Evolutionary conservation across 2,888 invertebrate genomes (phyloP).

Genomic region (Charanyca ferruginea): DNA sequence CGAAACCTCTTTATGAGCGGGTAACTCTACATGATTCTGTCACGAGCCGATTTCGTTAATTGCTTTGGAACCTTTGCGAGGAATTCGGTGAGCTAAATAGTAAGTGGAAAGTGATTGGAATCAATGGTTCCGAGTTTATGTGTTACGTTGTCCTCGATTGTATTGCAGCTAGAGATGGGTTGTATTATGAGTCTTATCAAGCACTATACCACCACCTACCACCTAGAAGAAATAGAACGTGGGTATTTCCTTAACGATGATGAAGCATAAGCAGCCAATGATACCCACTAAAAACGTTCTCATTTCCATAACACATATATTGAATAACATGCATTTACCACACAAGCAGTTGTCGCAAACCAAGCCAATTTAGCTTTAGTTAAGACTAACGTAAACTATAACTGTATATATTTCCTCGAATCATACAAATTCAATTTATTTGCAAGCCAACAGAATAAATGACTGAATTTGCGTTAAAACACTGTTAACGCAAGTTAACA

Average conservation of each 20-base stretch:
- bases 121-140: slow-evolving; percentile 15
- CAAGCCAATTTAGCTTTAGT: slow-evolving; percentile 24
- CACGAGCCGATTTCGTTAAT: slow-evolving; percentile 71
- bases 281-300: neutral
- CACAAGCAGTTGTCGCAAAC: slow-evolving; percentile 13
- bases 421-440: slow-evolving; percentile 54
- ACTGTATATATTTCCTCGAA: slow-evolving; percentile 51
- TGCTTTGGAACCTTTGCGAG: slow-evolving; percentile 29
- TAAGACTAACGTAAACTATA: slow-evolving; percentile 36
- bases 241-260: neutral
- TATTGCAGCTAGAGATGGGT: neutral
- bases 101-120: slow-evolving; percentile 16
- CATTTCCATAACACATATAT: slow-evolving; percentile 17
- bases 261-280: slow-evolving; percentile 1
- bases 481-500: slow-evolving; percentile 32
- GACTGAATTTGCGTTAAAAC: slow-evolving; percentile 57
- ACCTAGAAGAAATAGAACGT: neutral
- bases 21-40: slow-evolving; percentile 65
- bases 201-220: neutral
- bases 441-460: slow-evolving; percentile 56
- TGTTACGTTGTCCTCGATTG: neutral
- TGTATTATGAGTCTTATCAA: neutral
- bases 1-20: slow-evolving; percentile 56
- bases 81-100: slow-evolving; percentile 48
- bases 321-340: slow-evolving; percentile 2